These are phyloP conservation scores for Nomada hirtipes DNA, from an alignment of 2,888 invertebrate species.

Conservation along the genomic window DNA sequence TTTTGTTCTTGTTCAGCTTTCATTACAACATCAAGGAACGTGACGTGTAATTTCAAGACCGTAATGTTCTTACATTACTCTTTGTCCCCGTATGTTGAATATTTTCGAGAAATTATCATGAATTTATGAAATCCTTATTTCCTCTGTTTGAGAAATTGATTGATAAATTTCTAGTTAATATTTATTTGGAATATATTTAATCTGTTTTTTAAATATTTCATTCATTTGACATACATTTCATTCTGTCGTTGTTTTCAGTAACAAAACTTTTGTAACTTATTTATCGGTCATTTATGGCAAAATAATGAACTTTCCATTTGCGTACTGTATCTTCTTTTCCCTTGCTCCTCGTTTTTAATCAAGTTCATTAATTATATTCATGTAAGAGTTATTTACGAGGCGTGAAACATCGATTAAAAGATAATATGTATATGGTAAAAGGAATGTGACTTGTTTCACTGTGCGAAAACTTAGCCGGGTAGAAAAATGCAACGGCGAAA, in stretches of 20 bases:
- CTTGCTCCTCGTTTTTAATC: background rate
- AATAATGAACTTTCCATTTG: background rate
- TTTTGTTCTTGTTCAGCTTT: conserved; percentile 39
- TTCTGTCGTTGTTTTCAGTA: background rate
- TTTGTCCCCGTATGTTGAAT: background rate
- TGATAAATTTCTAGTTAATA: too few species aligned
- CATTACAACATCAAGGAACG: conserved; percentile 19
- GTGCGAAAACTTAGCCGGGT: background rate
- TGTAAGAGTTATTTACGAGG: conserved; percentile 35
- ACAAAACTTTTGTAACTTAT: background rate
- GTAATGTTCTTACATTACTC: conserved; percentile 23
- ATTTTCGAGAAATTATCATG: too few species aligned
- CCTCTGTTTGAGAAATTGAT: too few species aligned
- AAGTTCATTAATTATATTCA: conserved; percentile 17
- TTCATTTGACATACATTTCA: background rate
- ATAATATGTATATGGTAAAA: background rate
- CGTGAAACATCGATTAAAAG: conserved; percentile 2
- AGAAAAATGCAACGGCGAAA: background rate
- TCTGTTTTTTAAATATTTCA: too few species aligned
- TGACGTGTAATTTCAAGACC: background rate
- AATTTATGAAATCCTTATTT: too few species aligned
- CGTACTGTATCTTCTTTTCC: background rate
- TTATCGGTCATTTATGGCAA: background rate
- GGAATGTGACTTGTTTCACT: background rate
- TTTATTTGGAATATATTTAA: too few species aligned